Evolutionary conservation across 2,113 vertebrate genomes (phyloP), one percentile per base, ranked within the genome.

Genomic region (Poeciliopsis retropinna): DNA sequence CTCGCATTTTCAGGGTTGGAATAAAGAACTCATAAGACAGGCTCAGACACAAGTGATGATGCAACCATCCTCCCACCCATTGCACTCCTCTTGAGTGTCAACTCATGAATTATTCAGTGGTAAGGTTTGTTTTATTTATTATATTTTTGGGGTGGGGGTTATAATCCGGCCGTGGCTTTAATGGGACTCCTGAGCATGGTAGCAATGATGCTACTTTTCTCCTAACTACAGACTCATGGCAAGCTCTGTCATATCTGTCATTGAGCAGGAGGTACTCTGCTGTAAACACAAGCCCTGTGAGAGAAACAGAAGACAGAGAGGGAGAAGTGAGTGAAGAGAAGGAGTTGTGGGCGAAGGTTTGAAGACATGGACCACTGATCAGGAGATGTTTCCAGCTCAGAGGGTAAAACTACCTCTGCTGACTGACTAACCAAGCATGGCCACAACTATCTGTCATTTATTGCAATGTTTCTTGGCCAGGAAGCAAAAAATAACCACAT

Each of bases 61-160:
- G 84, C 80, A 91, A 79, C 67, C 80, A 72, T 67, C 76, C 67
- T 61, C 61, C 60, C 67, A 54, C 28, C 27, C 3, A 32, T 25
- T 51, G 44, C 64, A 39, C 32, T 31, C 51, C 57, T 44, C 34
- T 44, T 2, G 34, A 67, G 51, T 76, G 77, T 72, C 57, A 63
- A 37, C 78, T 80, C 78, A 91, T 93, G 84, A 93, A 93, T 94
- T 87, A 92, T 94, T 93, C 85, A 92, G 69, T 60, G 78, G 67
- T 76, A 62, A 75, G 70, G 67, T 75, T 82, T 77, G 12, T 73
- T 25, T 67, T 67, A 60, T 60, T 29, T 12, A 34, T 60, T 67
- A n/a, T 57, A 57, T 57, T 31, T 60, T 2, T 67, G 61, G 66
- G 44, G 14, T 47, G 44, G 69, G 2, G 4, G 37, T 70, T 71